Percentiles rank a stretch among this genome's conserved stretches.
These are phyloP conservation scores for Creontiades dilutus DNA, from an alignment of 2,888 invertebrate species.

Conservation along the genomic window DNA sequence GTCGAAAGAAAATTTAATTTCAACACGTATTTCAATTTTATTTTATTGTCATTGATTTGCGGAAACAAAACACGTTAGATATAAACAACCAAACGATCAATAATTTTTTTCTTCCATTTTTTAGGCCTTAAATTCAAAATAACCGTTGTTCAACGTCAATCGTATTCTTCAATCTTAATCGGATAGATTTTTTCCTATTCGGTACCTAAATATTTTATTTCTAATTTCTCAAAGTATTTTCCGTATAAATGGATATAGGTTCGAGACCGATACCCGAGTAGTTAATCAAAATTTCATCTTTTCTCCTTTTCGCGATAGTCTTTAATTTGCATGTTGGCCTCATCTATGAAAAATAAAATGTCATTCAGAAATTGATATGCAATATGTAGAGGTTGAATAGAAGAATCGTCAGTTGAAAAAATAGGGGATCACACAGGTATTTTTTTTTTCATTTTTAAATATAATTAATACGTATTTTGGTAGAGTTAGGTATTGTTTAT, in stretches of 20 bases:
- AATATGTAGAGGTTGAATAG: neutral
- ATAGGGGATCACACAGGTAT: neutral
- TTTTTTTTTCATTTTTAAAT: neutral
- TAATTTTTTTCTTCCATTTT: neutral
- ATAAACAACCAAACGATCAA: neutral
- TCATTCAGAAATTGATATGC: neutral
- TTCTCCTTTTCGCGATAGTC: neutral
- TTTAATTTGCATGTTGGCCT: neutral
- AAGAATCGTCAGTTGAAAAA: neutral
- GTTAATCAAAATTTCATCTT: neutral
- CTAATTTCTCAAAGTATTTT: neutral
- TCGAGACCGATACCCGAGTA: neutral
- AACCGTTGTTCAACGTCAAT: neutral
- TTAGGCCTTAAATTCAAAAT: neutral
- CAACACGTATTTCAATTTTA: neutral
- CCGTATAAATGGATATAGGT: neutral
- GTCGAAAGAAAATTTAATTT: neutral
- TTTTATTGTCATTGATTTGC: neutral
- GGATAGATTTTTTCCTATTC: neutral
- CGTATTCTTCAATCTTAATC: neutral
- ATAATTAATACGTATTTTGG: conserved; percentile 34
- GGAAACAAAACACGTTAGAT: neutral
- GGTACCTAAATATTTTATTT: neutral
- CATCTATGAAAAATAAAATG: conserved; percentile 1
- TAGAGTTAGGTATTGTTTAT: neutral